Percentiles rank a stretch among this genome's conserved stretches.
Evolutionary conservation across 2,888 invertebrate species (phyloP).

Genomic region (Nemurella pictetii): DNA sequence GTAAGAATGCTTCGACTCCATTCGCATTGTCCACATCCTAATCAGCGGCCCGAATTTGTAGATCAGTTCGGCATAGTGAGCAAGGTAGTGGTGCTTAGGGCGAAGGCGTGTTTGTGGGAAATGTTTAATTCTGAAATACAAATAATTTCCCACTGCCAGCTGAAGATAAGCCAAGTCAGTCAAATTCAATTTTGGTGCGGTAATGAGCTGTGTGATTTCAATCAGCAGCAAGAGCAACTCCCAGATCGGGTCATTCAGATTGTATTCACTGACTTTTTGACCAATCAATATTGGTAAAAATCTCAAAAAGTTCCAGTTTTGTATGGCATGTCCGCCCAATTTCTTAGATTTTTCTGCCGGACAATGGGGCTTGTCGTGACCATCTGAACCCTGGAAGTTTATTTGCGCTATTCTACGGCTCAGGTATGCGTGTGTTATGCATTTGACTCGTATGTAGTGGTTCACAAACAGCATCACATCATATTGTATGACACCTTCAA

Average conservation of each 20-base stretch:
- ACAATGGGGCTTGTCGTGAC: background rate
- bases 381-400: background rate
- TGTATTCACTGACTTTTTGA: background rate
- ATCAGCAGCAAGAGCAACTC: background rate
- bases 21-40: slow-evolving; percentile 30
- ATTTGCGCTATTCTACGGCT: slow-evolving; percentile 2
- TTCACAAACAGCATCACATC: background rate
- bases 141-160: background rate
- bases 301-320: slow-evolving; percentile 11
- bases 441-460: background rate
- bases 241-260: background rate
- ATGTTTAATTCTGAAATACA: background rate
- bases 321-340: slow-evolving; percentile 10
- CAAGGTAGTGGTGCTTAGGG: slow-evolving; percentile 32
- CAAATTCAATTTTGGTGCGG: background rate
- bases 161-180: slow-evolving; percentile 6
- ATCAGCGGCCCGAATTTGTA: slow-evolving; percentile 26
- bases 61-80: slow-evolving; percentile 22
- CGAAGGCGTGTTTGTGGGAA: slow-evolving; percentile 21
- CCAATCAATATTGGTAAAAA: slow-evolving; percentile 7
- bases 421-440: background rate
- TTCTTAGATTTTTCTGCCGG: background rate
- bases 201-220: background rate
- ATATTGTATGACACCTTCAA: slow-evolving; percentile 6
- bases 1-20: slow-evolving; percentile 31